phyloP scores from a whole-genome alignment of 2,888 invertebrate species.

The Sarcophaga subvicina region DNA sequence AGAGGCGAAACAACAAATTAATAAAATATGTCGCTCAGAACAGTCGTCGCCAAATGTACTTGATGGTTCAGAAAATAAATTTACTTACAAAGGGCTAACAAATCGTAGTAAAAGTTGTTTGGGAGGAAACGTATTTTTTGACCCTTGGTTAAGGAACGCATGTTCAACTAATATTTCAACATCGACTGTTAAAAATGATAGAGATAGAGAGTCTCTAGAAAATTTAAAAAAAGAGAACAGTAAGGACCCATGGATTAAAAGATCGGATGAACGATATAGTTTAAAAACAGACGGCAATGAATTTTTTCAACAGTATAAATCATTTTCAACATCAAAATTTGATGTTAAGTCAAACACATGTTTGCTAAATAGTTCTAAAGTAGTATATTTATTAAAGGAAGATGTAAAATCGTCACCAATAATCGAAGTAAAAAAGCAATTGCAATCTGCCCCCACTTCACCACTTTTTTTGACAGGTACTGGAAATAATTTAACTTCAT shows the following conservation, averaged over 20 bases:
- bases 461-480: slow-evolving; percentile 73
- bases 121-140: slow-evolving; percentile 78
- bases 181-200: slow-evolving; percentile 12
- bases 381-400: background rate
- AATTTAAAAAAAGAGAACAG: background rate
- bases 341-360: slow-evolving; percentile 65
- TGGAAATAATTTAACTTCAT: slow-evolving; percentile 72
- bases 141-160: slow-evolving; percentile 81
- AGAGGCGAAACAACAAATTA: background rate
- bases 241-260: slow-evolving; percentile 78
- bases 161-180: slow-evolving; percentile 65
- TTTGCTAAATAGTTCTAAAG: background rate
- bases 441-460: slow-evolving; percentile 77
- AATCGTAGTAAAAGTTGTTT: slow-evolving; percentile 79
- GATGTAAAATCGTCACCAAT: background rate
- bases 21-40: slow-evolving; percentile 77
- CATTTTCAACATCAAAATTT: slow-evolving; percentile 74
- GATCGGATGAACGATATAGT: slow-evolving; percentile 59
- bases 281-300: slow-evolving; percentile 70
- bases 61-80: slow-evolving; percentile 75
- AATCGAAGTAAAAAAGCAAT: slow-evolving; percentile 36
- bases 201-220: background rate
- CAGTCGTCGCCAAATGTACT: slow-evolving; percentile 81
- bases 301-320: slow-evolving; percentile 74
- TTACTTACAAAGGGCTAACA: slow-evolving; percentile 74